Conservation (phyloP, 2,888 invertebrate species). For the Minunthozetes semirufus region DNA sequence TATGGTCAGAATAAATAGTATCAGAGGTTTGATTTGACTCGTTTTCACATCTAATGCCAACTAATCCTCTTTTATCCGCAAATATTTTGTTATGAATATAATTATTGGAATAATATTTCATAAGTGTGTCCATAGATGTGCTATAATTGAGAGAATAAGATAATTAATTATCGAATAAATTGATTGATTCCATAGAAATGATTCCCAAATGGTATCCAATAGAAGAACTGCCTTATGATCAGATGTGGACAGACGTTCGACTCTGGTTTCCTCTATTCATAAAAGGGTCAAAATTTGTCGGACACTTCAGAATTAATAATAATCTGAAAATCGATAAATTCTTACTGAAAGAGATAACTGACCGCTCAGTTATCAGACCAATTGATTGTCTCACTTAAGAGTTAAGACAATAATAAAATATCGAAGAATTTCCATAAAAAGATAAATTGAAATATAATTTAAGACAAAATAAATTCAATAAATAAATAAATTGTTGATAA, state of each 20-base stretch:
- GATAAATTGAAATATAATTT: too few relatives aligned
- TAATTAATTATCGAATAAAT: neutral
- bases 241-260: conserved; percentile 67
- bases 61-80: too few relatives aligned
- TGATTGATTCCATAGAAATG: conserved; percentile 57
- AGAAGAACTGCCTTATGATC: conserved; percentile 57
- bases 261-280: conserved; percentile 64
- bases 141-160: too few relatives aligned
- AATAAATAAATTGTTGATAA: too few relatives aligned
- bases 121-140: too few relatives aligned
- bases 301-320: conserved; percentile 58
- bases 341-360: conserved; percentile 35
- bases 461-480: too few relatives aligned
- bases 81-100: too few relatives aligned
- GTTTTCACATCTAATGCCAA: too few relatives aligned
- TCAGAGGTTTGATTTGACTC: too few relatives aligned
- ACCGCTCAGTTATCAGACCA: neutral
- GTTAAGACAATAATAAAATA: neutral
- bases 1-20: too few relatives aligned
- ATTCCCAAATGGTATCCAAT: conserved; percentile 60
- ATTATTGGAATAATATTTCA: too few relatives aligned
- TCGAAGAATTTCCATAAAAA: neutral
- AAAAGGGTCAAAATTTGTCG: conserved; percentile 56
- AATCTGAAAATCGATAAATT: conserved; percentile 43
- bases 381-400: neutral